phyloP scores from a whole-genome alignment of 1,140 invertebrate genomes.

The Caenorhabditis elegans region WBcel235 BX284606.5:4373501-4374000 shows the following conservation, averaged over 20 bases:
- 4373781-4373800: not conserved
- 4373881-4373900: not conserved
- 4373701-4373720: not conserved
- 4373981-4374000: not conserved
- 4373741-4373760: not conserved
- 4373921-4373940: not conserved
- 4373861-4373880: not conserved
- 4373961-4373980: not conserved
- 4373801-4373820: not conserved
- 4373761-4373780: not conserved
- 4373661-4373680: no score
- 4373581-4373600: not conserved
- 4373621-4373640: no score
- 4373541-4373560: no score
- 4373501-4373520: no score
- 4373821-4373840: not conserved
- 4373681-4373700: no score
- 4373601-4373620: no score
- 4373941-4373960: not conserved
- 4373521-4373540: no score
- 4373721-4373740: not conserved
- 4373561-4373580: not conserved
- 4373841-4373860: not conserved
- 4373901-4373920: not conserved
- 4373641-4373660: not conserved